Conservation (phyloP, 2,888 invertebrate genomes). For the Pristionchus exspectatus region DNA sequence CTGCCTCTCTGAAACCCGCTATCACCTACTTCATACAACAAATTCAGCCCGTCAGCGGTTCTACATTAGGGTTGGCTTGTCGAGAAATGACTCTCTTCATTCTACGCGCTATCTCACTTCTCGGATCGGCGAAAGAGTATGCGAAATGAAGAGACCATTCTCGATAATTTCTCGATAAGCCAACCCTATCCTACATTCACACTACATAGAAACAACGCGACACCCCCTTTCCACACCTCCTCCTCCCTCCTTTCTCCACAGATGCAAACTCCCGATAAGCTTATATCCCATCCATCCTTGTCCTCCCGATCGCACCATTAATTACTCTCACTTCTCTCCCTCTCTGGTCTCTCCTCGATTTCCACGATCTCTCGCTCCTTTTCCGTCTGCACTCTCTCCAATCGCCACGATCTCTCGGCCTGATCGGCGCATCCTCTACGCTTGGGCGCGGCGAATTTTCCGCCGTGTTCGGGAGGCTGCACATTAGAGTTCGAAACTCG, state of each 20-base stretch:
- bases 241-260: not conserved
- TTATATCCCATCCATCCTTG: constrained; percentile 43
- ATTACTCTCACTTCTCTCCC: constrained; percentile 12
- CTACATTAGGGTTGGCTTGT: too few species aligned
- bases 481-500: too few species aligned
- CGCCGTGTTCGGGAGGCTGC: not conserved
- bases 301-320: constrained; percentile 35
- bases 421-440: constrained; percentile 35
- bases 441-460: constrained; percentile 6
- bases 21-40: too few species aligned
- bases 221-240: not conserved
- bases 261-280: constrained; percentile 3
- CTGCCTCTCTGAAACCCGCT: too few species aligned
- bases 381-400: constrained; percentile 34
- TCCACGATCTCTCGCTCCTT: not conserved
- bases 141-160: too few species aligned
- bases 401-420: not conserved
- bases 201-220: not conserved
- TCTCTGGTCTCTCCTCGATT: constrained; percentile 25
- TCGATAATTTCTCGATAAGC: too few species aligned
- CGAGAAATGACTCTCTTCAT: too few species aligned
- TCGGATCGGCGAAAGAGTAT: too few species aligned
- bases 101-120: too few species aligned
- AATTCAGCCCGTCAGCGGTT: too few species aligned
- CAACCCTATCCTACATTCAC: not conserved